Conservation (phyloP, 2,113 vertebrate species). For the Puma concolor region DNA sequence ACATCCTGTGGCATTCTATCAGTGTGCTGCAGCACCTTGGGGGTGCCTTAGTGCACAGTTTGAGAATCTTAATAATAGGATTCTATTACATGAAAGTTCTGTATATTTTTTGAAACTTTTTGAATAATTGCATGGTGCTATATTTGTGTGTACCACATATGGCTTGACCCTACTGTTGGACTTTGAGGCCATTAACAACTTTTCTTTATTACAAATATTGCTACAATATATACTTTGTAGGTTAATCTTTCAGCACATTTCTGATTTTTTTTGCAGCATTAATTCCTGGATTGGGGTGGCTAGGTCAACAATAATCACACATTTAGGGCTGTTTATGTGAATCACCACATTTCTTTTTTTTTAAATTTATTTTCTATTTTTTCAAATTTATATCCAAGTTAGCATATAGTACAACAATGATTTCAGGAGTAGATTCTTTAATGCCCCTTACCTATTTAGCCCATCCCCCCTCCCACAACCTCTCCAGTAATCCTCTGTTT, state of each 20-base stretch:
- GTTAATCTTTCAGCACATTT: not conserved
- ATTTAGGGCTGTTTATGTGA: not conserved
- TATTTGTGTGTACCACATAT: not conserved
- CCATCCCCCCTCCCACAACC: too few species aligned
- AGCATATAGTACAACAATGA: too few species aligned
- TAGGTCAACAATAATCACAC: not conserved
- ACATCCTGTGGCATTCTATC: not conserved
- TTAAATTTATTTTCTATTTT: too few species aligned
- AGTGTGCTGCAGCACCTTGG: not conserved
- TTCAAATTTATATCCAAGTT: too few species aligned
- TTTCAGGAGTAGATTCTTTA: too few species aligned
- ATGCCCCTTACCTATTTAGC: too few species aligned
- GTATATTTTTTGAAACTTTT: not conserved
- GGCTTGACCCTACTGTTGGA: not conserved
- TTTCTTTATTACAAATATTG: not conserved
- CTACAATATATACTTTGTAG: not conserved
- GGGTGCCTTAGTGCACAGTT: not conserved
- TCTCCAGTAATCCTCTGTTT: too few species aligned
- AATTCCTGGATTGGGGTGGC: not conserved
- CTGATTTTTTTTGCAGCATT: not conserved
- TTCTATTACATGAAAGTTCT: not conserved
- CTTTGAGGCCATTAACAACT: not conserved
- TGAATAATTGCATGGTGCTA: not conserved
- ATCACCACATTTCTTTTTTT: not conserved
- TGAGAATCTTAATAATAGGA: not conserved